These are phyloP conservation scores for Anneissia japonica DNA, from an alignment of 35 echinoderm and acorn worm species.

Conservation along the genomic window DNA sequence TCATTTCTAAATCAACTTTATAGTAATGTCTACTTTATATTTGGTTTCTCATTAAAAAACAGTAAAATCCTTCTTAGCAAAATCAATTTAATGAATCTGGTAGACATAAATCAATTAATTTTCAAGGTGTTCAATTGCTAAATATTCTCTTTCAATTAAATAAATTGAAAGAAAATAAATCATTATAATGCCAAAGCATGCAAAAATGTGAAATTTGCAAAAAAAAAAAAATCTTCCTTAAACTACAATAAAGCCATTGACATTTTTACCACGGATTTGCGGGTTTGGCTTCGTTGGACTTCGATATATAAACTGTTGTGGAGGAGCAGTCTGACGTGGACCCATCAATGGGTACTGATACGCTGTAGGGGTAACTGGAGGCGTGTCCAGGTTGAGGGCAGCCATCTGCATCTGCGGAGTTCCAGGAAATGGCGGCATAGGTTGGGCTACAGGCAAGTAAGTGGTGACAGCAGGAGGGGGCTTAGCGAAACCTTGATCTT, in stretches of 20 bases:
- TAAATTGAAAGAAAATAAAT: too few species aligned
- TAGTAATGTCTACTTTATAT: too few species aligned
- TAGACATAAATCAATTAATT: too few species aligned
- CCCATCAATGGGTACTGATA: conserved; percentile 29
- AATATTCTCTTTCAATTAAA: too few species aligned
- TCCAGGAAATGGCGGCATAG: conserved; percentile 1
- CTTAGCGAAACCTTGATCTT: background rate
- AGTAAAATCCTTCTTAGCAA: too few species aligned
- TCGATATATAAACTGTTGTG: conserved; percentile 9
- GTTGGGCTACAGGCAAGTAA: background rate
- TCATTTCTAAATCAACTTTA: too few species aligned
- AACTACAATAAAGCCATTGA: background rate
- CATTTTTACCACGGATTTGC: background rate
- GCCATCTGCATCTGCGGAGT: conserved; percentile 5
- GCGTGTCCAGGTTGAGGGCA: conserved; percentile 15
- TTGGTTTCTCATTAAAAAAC: too few species aligned
- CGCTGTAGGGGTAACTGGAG: background rate
- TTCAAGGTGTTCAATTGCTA: too few species aligned
- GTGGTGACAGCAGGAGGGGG: background rate
- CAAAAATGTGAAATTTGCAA: too few species aligned
- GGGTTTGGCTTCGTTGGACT: conserved; percentile 1
- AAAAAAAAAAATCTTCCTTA: too few species aligned
- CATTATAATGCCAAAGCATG: too few species aligned
- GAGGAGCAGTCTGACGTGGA: conserved; percentile 10
- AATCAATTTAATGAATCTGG: too few species aligned